Evolutionary conservation across 1,140 invertebrate species (phyloP).

Genomic region (Choristoneura fumiferana): DNA sequence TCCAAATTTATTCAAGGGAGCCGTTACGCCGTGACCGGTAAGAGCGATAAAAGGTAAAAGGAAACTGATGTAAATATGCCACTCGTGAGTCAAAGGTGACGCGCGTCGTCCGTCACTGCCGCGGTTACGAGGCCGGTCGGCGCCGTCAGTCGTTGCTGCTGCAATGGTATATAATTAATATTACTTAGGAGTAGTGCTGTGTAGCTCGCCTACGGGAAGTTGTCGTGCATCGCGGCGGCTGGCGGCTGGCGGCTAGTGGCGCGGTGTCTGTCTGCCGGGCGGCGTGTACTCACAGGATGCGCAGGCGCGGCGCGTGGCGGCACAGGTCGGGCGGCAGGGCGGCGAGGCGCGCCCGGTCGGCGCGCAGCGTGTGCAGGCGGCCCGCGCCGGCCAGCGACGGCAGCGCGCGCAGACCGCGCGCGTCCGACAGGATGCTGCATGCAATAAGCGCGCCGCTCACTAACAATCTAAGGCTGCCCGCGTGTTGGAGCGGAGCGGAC

Average conservation of each 20-base stretch:
- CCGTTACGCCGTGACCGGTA: not conserved
- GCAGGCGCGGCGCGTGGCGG: conserved; percentile 85
- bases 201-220: too few species aligned
- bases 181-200: too few species aligned
- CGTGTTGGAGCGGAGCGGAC: too few species aligned
- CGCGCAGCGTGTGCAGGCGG: conserved; percentile 87
- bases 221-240: too few species aligned
- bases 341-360: conserved; percentile 89
- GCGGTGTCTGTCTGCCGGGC: not conserved
- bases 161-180: too few species aligned
- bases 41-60: not conserved
- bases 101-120: too few species aligned
- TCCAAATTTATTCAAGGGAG: not conserved
- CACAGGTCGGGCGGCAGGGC: conserved; percentile 88
- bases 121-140: too few species aligned
- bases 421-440: conserved; percentile 91
- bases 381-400: conserved; percentile 89
- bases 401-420: conserved; percentile 87
- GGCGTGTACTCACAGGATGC: conserved; percentile 93
- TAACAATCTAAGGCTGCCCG: too few species aligned
- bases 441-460: too few species aligned
- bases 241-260: not conserved
- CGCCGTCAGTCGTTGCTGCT: too few species aligned
- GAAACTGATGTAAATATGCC: too few species aligned
- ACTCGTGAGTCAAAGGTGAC: too few species aligned